Conservation (phyloP, 2,888 invertebrate genomes). For the Lasius fuliginosus region DNA sequence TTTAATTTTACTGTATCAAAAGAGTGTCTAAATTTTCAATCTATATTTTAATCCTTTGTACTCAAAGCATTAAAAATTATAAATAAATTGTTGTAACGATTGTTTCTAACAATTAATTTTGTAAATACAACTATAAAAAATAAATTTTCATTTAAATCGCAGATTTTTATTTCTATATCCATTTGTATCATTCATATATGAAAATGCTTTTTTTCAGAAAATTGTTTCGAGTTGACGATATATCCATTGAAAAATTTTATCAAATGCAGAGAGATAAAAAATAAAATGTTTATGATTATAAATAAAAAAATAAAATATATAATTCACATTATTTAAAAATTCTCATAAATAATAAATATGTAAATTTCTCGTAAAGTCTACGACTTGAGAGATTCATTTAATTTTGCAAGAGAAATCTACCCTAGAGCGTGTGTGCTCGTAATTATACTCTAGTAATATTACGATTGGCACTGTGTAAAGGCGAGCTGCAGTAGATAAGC, state of each 20-base stretch:
- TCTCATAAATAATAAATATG: not conserved
- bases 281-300: conserved; percentile 1
- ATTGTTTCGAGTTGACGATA: not conserved
- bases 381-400: not conserved
- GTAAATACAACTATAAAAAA: conserved; percentile 1
- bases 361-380: not conserved
- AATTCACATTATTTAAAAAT: not conserved
- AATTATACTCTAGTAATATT: conserved; percentile 15
- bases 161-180: not conserved
- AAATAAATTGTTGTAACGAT: not conserved
- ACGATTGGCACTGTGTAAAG: conserved; percentile 5
- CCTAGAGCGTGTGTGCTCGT: not conserved
- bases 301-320: not conserved
- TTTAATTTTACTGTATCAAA: not conserved
- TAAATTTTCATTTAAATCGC: not conserved
- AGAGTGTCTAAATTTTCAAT: not conserved
- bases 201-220: not conserved
- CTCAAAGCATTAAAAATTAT: not conserved
- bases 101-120: not conserved
- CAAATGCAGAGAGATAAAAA: not conserved
- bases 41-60: not conserved
- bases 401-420: conserved; percentile 1
- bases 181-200: conserved; percentile 1
- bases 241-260: not conserved
- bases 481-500: conserved; percentile 33